These are phyloP conservation scores for Philereme transversata DNA, from an alignment of 2,888 invertebrate species.

Conservation along the genomic window DNA sequence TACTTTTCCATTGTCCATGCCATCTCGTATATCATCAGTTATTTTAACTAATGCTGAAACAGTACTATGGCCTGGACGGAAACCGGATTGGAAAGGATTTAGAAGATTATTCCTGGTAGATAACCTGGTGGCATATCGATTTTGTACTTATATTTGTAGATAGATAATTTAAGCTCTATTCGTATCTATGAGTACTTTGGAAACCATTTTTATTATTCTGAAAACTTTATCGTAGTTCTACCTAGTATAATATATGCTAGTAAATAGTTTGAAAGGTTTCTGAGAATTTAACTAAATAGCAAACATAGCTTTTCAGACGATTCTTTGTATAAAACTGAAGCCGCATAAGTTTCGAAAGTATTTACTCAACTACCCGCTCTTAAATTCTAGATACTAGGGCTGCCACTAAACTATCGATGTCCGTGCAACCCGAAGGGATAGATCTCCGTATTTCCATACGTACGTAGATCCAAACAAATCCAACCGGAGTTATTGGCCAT, in stretches of 20 bases:
- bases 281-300: too few species aligned
- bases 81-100: too few species aligned
- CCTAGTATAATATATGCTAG: too few species aligned
- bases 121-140: constrained; percentile 36
- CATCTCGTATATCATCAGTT: too few species aligned
- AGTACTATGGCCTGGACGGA: too few species aligned
- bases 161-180: neutral
- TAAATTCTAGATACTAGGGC: constrained; percentile 40
- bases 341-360: constrained; percentile 15
- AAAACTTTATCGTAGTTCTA: too few species aligned
- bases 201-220: too few species aligned
- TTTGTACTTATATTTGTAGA: constrained; percentile 9
- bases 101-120: too few species aligned
- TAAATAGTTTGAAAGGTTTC: neutral
- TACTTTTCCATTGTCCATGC: too few species aligned
- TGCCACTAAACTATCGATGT: constrained; percentile 55
- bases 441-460: constrained; percentile 68
- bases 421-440: constrained; percentile 44
- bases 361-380: constrained; percentile 23
- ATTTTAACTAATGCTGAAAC: too few species aligned
- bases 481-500: constrained; percentile 74
- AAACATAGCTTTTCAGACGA: neutral
- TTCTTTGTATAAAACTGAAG: constrained; percentile 17
- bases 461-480: constrained; percentile 71
- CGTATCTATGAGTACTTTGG: neutral